Evolutionary conservation across 2,113 vertebrate species (phyloP), one percentile per base, ranked within the genome.

Genomic region (Entelurus aequoreus): DNA sequence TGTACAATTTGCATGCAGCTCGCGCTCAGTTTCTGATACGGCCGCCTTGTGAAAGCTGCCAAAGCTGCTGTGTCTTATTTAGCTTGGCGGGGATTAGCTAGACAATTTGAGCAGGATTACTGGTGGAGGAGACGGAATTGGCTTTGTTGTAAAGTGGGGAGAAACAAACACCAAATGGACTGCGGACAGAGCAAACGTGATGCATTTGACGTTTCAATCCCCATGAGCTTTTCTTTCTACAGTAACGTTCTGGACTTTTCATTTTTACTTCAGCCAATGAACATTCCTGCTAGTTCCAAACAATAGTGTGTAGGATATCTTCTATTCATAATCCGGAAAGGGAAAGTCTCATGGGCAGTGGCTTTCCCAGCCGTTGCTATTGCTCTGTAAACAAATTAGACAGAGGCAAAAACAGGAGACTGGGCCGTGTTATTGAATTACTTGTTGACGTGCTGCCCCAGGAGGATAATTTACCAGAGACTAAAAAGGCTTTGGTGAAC

Each of bases 321-420:
- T 60, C 78, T 87, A 84, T 89, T 88, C 81, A 85, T 86, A 80
- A 86, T 60, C 48, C 21, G 58, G 62, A 58, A 76, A 62, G 65
- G 74, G 85, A 87, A 79, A 49, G 56, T 54, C 54, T 75, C 62
- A 38, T 69, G 57, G 80, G 84, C 87, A 83, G 80, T 66, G 74
- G 72, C 74, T 72, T 69, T 78, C 71, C 80, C 64, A 73, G 84
- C 52, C 81, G 79, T 76, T 75, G 76, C 42, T 74, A 49, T 68
- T 81, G 76, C 72, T 75, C 85, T 85, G 81, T 91, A 92, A 93
- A 90, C 89, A 89, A 86, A 92, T 92, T 90, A 90, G 88, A 86
- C 76, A 69, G 76, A 87, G 73, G 74, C 74, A 84, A 73, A 87
- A 83, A 84, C 68, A 82, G 76, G 65, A 55, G 72, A 85, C 72